Conservation (phyloP, 2,888 invertebrate genomes). For the Pristionchus maxplancki region DNA sequence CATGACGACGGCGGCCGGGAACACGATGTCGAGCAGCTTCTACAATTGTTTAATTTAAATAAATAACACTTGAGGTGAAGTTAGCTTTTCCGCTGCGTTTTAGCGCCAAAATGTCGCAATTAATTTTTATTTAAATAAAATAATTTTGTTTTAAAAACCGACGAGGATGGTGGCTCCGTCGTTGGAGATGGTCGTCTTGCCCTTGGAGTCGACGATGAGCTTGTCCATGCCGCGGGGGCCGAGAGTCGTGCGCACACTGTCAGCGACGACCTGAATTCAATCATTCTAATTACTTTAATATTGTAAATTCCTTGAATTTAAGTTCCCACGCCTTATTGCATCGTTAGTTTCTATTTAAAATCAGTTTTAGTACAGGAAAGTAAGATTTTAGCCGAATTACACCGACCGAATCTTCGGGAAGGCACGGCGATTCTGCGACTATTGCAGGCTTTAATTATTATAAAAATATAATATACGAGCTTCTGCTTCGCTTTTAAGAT, state of each 20-base stretch:
- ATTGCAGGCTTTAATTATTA: no score
- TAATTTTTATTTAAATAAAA: no score
- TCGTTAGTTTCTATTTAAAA: no score
- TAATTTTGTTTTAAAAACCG: not conserved
- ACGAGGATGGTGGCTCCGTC: constrained; percentile 90
- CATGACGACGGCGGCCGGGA: constrained; percentile 96
- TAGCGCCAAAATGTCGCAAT: no score
- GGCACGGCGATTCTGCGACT: not conserved
- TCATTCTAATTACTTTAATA: not conserved
- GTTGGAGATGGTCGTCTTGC: constrained; percentile 95
- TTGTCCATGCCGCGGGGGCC: constrained; percentile 99
- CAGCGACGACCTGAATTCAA: constrained; percentile 84
- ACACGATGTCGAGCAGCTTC: constrained; percentile 96
- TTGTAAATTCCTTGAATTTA: no score
- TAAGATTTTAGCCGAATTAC: not conserved
- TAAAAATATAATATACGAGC: no score
- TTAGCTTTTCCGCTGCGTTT: no score
- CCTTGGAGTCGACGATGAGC: constrained; percentile 89
- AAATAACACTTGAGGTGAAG: not conserved
- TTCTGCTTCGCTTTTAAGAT: no score
- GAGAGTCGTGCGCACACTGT: constrained; percentile 96
- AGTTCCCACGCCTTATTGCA: no score
- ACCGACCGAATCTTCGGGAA: not conserved
- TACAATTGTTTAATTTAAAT: not conserved
- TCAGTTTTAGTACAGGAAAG: not conserved